Conservation (phyloP, 2,888 invertebrate species). For the Pandemis corylana region DNA sequence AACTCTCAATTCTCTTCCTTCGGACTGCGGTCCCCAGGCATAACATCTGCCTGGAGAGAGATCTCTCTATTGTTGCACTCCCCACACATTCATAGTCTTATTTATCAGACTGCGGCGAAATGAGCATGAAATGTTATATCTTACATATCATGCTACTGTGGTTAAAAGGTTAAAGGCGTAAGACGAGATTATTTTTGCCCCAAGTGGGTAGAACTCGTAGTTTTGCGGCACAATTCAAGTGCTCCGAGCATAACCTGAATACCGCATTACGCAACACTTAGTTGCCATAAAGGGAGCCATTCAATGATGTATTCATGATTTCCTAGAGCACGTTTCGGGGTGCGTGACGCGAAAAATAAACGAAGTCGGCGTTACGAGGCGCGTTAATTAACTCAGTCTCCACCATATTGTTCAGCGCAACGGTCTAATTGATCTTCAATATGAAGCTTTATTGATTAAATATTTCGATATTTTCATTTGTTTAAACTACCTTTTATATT, state of each 20-base stretch:
- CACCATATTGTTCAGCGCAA: not conserved
- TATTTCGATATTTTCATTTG: not conserved
- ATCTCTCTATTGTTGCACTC: no score
- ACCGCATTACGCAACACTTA: slow-evolving; percentile 18
- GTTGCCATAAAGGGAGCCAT: slow-evolving; percentile 11
- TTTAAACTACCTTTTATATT: not conserved
- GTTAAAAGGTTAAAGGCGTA: no score
- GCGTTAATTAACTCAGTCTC: slow-evolving; percentile 20
- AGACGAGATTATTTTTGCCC: not conserved
- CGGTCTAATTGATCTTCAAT: slow-evolving; percentile 13
- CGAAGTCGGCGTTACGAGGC: slow-evolving; percentile 25
- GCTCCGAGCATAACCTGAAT: not conserved
- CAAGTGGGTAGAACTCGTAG: no score
- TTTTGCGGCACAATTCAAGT: no score
- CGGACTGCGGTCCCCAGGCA: no score
- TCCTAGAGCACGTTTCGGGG: slow-evolving; percentile 24
- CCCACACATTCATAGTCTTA: no score
- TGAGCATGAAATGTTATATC: no score
- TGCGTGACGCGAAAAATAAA: slow-evolving; percentile 45
- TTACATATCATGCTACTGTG: no score
- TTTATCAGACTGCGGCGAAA: no score
- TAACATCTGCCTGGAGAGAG: no score
- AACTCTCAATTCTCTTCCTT: no score
- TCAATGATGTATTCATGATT: slow-evolving; percentile 21
- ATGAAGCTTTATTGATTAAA: not conserved